Conservation (phyloP, 2,113 vertebrate species). For the Burhinus bistriatus region DNA sequence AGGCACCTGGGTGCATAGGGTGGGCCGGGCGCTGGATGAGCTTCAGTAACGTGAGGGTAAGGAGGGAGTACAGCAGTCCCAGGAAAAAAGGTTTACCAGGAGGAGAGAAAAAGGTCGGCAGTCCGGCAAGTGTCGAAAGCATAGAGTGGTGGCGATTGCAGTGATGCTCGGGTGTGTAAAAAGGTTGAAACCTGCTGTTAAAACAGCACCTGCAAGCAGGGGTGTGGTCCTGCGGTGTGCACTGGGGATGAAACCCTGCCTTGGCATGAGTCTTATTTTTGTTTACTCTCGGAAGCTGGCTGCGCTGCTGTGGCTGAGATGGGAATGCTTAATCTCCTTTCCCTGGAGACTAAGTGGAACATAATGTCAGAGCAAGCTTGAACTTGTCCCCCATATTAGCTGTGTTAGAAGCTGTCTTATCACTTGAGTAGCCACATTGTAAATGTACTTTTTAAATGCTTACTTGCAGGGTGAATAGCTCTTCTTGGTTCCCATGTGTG, state of each 20-base stretch:
- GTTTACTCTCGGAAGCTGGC: not conserved
- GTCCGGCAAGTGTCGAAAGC: not conserved
- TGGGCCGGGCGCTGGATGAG: not conserved
- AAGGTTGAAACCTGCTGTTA: not conserved
- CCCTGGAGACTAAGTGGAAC: not conserved
- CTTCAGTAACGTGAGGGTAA: too few relatives aligned
- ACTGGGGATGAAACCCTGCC: not conserved
- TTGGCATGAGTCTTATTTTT: not conserved
- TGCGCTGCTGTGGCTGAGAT: not conserved
- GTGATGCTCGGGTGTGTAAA: not conserved
- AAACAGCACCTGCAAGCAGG: not conserved
- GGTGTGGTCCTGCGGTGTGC: not conserved
- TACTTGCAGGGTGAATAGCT: not conserved
- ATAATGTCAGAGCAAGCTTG: not conserved
- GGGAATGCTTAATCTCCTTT: not conserved
- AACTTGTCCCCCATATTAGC: not conserved
- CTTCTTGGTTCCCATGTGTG: not conserved
- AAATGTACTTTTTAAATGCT: not conserved
- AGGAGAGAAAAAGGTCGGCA: not conserved
- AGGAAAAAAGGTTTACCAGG: not conserved
- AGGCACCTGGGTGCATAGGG: rapidly evolving
- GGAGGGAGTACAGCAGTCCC: not conserved
- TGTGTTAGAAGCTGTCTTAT: not conserved
- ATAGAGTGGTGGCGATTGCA: not conserved
- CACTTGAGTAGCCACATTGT: not conserved